Conservation (phyloP, 2,797 vertebrate genomes). For the Chrosomus eos region DNA sequence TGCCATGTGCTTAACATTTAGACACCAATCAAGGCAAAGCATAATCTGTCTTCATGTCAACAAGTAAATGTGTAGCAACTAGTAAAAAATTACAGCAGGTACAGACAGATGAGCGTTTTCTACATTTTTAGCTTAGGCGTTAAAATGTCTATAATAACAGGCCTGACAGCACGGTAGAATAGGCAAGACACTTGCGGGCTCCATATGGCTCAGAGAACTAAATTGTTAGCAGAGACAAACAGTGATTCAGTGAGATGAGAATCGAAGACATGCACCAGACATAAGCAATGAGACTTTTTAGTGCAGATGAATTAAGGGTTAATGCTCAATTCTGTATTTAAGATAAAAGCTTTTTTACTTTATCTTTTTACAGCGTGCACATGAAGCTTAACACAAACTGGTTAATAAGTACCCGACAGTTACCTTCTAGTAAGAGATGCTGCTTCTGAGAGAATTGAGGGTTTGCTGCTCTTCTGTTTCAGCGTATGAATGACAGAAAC, state of each 20-base stretch:
- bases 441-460: slow-evolving; percentile 13
- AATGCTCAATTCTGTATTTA: background rate
- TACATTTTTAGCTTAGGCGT: slow-evolving; percentile 14
- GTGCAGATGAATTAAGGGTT: background rate
- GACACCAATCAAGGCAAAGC: background rate
- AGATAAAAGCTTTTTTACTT: background rate
- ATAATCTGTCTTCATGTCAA: background rate
- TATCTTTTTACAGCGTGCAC: background rate
- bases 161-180: slow-evolving; percentile 13
- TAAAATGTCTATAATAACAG: slow-evolving; percentile 35
- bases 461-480: slow-evolving; percentile 27
- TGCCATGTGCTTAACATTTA: background rate
- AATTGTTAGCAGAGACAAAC: slow-evolving; percentile 8
- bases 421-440: slow-evolving; percentile 4
- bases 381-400: background rate
- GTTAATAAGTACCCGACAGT: slow-evolving; percentile 22
- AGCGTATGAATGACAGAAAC: slow-evolving; percentile 8
- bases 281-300: background rate
- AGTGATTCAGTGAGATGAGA: slow-evolving; percentile 1
- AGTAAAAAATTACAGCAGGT: too few species aligned
- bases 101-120: background rate
- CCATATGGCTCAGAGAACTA: slow-evolving; percentile 36
- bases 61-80: background rate
- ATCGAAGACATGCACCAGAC: background rate
- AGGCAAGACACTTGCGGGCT: slow-evolving; percentile 1